phyloP scores from a whole-genome alignment of 2,797 vertebrate genomes.

The Pantherophis alleghaniensis region DNA sequence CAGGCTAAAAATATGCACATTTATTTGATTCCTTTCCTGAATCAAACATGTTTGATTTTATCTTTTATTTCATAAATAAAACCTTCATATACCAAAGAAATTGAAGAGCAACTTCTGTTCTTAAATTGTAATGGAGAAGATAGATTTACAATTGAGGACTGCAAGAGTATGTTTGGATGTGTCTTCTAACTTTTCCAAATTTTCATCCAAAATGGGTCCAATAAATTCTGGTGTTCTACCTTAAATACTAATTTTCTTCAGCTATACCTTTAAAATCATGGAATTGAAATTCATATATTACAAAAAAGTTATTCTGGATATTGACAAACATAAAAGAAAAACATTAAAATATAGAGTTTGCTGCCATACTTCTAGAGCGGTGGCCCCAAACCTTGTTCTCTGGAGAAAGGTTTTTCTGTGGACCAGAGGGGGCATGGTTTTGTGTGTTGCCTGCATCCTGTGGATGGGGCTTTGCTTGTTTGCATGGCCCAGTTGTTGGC shows the following conservation, averaged over 20 bases:
- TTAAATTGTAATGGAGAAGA: neutral
- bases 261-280: neutral
- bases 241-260: neutral
- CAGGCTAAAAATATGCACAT: conserved; percentile 5
- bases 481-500: no score
- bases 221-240: neutral
- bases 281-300: neutral
- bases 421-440: no score
- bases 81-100: neutral
- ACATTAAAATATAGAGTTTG: neutral
- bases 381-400: no score
- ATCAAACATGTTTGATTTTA: neutral
- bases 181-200: neutral
- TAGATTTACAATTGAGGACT: neutral
- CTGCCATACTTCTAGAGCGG: neutral
- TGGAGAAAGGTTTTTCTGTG: no score
- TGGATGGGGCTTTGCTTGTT: no score
- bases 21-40: neutral
- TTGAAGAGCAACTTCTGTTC: neutral
- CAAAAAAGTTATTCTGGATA: neutral
- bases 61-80: conserved; percentile 21
- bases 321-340: neutral
- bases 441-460: no score
- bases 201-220: neutral
- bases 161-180: neutral